phyloP scores from a whole-genome alignment of 2,888 invertebrate genomes.

The Spodoptera picta region DNA sequence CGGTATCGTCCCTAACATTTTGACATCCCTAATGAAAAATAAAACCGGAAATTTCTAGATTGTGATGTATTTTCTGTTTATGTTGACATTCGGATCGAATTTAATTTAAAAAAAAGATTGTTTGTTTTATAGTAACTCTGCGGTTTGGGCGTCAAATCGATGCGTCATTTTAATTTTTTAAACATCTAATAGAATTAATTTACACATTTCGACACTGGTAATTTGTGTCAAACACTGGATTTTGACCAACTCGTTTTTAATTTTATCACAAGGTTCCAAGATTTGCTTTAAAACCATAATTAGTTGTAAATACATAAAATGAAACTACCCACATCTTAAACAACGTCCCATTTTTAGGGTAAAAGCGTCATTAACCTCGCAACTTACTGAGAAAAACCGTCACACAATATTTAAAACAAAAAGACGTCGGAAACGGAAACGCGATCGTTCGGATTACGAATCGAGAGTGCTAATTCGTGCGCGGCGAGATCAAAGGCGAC shows the following conservation, averaged over 20 bases:
- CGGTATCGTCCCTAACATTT: constrained; percentile 46
- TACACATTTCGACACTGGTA: too few relatives aligned
- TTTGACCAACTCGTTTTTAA: not conserved
- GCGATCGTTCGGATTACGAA: constrained; percentile 70
- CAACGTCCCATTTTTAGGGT: constrained; percentile 38
- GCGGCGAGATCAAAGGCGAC: constrained; percentile 82
- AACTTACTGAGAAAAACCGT: constrained; percentile 47
- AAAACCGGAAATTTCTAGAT: constrained; percentile 26
- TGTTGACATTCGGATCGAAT: too few relatives aligned
- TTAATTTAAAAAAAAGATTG: too few relatives aligned
- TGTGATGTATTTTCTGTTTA: too few relatives aligned
- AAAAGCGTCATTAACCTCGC: constrained; percentile 39
- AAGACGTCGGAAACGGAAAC: constrained; percentile 73
- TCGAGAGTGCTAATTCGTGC: constrained; percentile 77
- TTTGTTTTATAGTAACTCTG: too few relatives aligned
- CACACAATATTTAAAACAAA: constrained; percentile 54
- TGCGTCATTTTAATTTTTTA: too few relatives aligned
- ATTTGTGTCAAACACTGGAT: too few relatives aligned
- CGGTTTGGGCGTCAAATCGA: too few relatives aligned
- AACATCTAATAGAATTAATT: too few relatives aligned
- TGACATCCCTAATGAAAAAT: constrained; percentile 33
- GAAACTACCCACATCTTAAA: constrained; percentile 12
- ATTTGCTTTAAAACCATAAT: constrained; percentile 2
- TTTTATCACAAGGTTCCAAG: not conserved
- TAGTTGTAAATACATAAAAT: constrained; percentile 16